Evolutionary conservation across 2,888 invertebrate species (phyloP).

Genomic region (Ormyrus nitidulus): DNA sequence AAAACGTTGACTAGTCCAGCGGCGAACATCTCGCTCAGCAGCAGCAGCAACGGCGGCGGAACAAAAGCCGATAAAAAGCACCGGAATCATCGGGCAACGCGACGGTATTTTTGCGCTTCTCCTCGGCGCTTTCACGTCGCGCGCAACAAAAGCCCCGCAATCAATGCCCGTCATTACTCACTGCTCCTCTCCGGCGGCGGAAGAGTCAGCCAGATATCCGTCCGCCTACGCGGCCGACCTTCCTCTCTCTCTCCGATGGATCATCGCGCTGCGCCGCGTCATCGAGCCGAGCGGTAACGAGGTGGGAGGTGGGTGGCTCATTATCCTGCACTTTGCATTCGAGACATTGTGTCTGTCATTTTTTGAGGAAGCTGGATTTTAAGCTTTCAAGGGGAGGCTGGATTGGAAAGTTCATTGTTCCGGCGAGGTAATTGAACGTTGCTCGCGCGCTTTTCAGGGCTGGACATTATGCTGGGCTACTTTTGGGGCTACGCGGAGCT

Average conservation of each 20-base stretch:
- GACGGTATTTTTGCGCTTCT: constrained; percentile 14
- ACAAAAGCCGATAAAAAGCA: neutral
- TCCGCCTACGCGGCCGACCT: constrained; percentile 30
- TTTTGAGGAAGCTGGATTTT: constrained; percentile 15
- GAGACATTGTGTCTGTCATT: constrained; percentile 43
- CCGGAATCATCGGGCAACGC: neutral
- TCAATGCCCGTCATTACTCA: constrained; percentile 52
- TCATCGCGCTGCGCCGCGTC: constrained; percentile 33
- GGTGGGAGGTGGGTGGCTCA: constrained; percentile 49
- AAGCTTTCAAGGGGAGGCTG: neutral
- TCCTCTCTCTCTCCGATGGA: constrained; percentile 15
- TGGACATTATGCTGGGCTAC: no score
- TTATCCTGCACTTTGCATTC: constrained; percentile 56
- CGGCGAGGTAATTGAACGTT: neutral
- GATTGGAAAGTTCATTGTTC: constrained; percentile 39
- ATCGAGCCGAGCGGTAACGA: constrained; percentile 28
- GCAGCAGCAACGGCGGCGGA: no score
- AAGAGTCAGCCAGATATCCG: constrained; percentile 2
- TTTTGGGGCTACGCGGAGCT: no score
- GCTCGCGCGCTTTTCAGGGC: neutral
- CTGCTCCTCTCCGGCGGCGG: constrained; percentile 3
- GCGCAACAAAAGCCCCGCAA: constrained; percentile 43
- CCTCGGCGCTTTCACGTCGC: constrained; percentile 26
- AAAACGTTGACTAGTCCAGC: neutral
- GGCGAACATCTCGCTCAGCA: neutral